Base-by-base conservation (phyloP, 2,113 vertebrate species). In the Cephalophus harveyi region DNA sequence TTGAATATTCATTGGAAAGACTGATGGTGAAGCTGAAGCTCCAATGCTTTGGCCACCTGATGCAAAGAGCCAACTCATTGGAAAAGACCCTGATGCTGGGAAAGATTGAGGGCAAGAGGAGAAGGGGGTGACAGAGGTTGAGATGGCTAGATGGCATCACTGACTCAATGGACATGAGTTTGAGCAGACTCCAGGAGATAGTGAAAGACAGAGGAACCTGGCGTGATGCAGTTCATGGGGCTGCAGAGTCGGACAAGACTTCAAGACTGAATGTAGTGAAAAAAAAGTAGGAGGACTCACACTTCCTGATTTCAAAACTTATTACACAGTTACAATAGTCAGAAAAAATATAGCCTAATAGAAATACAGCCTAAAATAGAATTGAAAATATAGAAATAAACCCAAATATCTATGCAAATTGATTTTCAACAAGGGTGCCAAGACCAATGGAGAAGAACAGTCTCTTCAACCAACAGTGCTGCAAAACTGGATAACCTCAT, bases 381-480 rank as follows among this genome's bases (percentile, higher is more conserved):
- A 79, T 1, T 95, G 25, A 92, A 30, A 93, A 55, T 25, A 76
- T 7, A 93, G 76, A 95, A 88, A 95, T 91, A 91, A 93, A 83
- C 14, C 10, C 16, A 60, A 67, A 78, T 13, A 83, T 59, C 12
- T 82, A 46, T 9, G 14, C 23, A 25, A 87, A 93, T 21, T 83
- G 81, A 90, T 87, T 93, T 76, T 82, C 52, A 60, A 87, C 55
- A 71, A 81, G 60, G 55, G 15, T 89, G 46, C 36, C 16, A 92
- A 96, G 55, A 93, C 71, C 40, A 67, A 5, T 33, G 19, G 55
- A 15, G 43, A 50, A 76, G 40, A 52, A 76, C 11, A 57, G 57
- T 78, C 14, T 71, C 40, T 81, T 96, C 23, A 92, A 67, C 36
- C 85, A 96, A 81, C 59, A 28, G 60, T 54, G 64, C 52, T 90